Percentiles rank a stretch among this genome's conserved stretches.
Conservation (phyloP, 2,797 vertebrate species). For the Monodelphis domestica region DNA sequence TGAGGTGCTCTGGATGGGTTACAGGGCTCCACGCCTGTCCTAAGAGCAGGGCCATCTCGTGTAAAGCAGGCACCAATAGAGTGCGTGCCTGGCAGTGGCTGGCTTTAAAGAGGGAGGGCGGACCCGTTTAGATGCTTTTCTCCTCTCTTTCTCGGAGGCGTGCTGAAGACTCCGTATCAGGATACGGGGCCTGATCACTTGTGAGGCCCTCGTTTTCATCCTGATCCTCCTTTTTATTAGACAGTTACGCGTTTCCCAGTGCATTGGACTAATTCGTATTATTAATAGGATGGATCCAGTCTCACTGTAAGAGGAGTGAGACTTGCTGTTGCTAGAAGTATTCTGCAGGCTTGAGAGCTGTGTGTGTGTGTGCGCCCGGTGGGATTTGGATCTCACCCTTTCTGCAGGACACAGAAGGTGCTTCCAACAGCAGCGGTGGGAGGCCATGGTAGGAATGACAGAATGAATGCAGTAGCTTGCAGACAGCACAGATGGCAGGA, state of each 20-base stretch:
- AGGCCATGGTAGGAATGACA: too few species aligned
- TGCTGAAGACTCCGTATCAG: slow-evolving; percentile 4
- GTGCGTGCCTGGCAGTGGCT: not conserved
- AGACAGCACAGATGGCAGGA: too few species aligned
- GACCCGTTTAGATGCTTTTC: slow-evolving; percentile 13
- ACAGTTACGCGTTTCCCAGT: not conserved
- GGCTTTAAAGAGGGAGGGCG: not conserved
- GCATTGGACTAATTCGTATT: slow-evolving; percentile 19
- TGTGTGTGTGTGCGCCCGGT: too few species aligned
- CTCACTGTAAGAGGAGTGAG: not conserved
- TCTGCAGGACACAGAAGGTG: too few species aligned
- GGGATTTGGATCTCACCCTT: too few species aligned
- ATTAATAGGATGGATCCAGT: slow-evolving; percentile 9
- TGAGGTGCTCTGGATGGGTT: too few species aligned
- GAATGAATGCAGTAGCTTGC: too few species aligned
- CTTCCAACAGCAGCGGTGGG: too few species aligned
- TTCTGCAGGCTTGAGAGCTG: too few species aligned
- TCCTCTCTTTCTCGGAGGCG: slow-evolving; percentile 10
- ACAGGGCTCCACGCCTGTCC: too few species aligned
- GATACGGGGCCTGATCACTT: slow-evolving; percentile 24
- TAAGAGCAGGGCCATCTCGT: not conserved
- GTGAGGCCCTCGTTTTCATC: not conserved
- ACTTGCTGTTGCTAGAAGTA: not conserved
- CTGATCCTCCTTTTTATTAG: not conserved
- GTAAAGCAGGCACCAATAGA: not conserved